Evolutionary conservation across 2,888 invertebrate species (phyloP).

Genomic region (Ctenicera cuprea): DNA sequence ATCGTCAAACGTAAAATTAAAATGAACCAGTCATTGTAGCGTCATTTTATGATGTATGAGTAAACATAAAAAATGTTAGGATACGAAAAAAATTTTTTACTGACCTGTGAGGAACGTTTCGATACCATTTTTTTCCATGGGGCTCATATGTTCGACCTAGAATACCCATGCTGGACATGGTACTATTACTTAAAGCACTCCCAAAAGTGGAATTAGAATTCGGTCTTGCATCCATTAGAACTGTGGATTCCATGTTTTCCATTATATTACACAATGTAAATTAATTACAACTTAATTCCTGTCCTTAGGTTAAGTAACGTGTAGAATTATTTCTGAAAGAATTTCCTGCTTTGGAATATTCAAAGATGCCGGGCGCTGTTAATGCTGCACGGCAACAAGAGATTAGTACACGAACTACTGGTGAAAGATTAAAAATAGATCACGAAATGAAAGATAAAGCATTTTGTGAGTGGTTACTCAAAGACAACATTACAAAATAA

Average conservation of each 20-base stretch:
- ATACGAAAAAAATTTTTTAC: conserved; percentile 52
- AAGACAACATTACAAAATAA: background rate
- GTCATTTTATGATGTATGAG: too few species aligned
- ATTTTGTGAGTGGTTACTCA: background rate
- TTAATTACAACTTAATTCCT: background rate
- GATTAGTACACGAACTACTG: conserved; percentile 6
- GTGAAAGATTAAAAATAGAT: conserved; percentile 29
- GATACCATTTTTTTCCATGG: conserved; percentile 74
- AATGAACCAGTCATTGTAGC: too few species aligned
- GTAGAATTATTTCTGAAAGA: background rate
- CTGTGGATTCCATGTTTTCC: background rate
- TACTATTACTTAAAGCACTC: too few species aligned
- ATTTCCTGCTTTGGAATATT: background rate
- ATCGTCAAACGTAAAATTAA: background rate
- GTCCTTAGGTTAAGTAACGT: background rate
- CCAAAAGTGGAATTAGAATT: background rate
- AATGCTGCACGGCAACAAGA: conserved; percentile 4
- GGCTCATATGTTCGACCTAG: conserved; percentile 46
- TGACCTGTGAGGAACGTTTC: conserved; percentile 76
- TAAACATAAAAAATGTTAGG: too few species aligned
- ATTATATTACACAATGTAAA: background rate
- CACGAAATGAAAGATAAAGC: conserved; percentile 18
- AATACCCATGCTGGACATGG: background rate
- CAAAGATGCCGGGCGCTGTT: background rate
- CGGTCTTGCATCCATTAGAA: background rate